These are phyloP conservation scores for Nephrotoma guestfalica DNA, from an alignment of 2,888 invertebrate species.

Conservation along the genomic window DNA sequence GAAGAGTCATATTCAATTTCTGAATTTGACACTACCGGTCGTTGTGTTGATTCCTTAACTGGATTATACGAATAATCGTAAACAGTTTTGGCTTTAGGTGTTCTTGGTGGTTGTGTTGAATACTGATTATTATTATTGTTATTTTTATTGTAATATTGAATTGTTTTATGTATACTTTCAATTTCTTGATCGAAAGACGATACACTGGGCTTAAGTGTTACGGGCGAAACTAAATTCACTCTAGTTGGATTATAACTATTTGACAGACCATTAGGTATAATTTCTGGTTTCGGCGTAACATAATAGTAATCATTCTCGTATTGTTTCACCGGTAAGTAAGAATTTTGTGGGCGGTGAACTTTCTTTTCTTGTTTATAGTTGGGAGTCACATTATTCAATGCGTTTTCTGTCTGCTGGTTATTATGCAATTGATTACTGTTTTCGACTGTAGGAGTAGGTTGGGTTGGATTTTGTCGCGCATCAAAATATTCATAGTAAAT, in stretches of 20 bases:
- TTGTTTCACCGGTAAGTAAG: conserved; percentile 9
- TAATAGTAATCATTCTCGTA: conserved; percentile 21
- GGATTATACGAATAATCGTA: conserved; percentile 63
- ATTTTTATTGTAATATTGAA: conserved; percentile 37
- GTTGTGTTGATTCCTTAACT: conserved; percentile 29
- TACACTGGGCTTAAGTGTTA: conserved; percentile 12
- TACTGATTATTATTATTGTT: neutral
- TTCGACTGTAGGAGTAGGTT: neutral
- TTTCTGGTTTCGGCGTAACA: conserved; percentile 40
- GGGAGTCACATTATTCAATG: neutral
- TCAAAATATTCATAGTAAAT: conserved; percentile 33
- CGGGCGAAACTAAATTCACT: neutral
- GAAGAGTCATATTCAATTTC: conserved; percentile 37
- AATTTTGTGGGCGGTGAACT: conserved; percentile 6
- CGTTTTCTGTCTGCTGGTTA: neutral
- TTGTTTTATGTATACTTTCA: conserved; percentile 47
- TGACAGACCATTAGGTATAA: conserved; percentile 22
- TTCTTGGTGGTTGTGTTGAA: conserved; percentile 19
- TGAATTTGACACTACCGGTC: conserved; percentile 11
- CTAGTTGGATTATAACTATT: conserved; percentile 6
- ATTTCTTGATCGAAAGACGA: conserved; percentile 46
- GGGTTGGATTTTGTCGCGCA: conserved; percentile 13
- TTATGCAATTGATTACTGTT: neutral
- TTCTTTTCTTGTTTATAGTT: neutral
- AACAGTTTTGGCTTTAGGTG: conserved; percentile 37